Conservation (phyloP, 2,797 vertebrate species). For the Cryptoprocta ferox region DNA sequence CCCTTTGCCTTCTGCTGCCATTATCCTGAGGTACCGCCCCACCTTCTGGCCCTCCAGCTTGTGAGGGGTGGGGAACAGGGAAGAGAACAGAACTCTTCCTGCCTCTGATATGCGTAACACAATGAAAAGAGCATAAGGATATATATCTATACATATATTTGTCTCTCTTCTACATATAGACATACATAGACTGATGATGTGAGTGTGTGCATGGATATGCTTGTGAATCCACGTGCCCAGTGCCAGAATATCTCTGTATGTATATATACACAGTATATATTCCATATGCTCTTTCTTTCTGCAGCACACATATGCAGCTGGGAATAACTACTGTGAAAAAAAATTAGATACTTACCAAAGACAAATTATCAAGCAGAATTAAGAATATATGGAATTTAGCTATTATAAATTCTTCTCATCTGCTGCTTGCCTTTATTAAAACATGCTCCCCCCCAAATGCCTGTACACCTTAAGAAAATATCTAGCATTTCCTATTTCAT, state of each 20-base stretch:
- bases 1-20: slow-evolving; percentile 99
- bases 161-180: slow-evolving; percentile 57
- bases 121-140: slow-evolving; percentile 82
- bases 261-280: slow-evolving; percentile 79
- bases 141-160: slow-evolving; percentile 51
- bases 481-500: background rate
- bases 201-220: slow-evolving; percentile 65
- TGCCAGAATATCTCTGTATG: slow-evolving; percentile 76
- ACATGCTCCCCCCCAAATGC: background rate
- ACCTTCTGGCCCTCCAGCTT: slow-evolving; percentile 98
- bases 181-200: slow-evolving; percentile 55
- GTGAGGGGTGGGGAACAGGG: slow-evolving; percentile 84
- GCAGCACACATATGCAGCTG: slow-evolving; percentile 80
- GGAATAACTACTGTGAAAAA: slow-evolving; percentile 76
- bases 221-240: background rate
- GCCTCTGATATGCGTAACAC: slow-evolving; percentile 73
- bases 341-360: slow-evolving; percentile 70
- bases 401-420: slow-evolving; percentile 49
- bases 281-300: slow-evolving; percentile 79
- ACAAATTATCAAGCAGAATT: slow-evolving; percentile 57
- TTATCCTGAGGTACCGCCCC: slow-evolving; percentile 97
- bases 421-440: slow-evolving; percentile 70
- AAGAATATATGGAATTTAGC: slow-evolving; percentile 29
- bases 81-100: slow-evolving; percentile 69
- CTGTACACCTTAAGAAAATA: slow-evolving; percentile 31